Evolutionary conservation across 2,888 invertebrate species (phyloP), one percentile per base, ranked within the genome.

Genomic region (Apoda limacodes): DNA sequence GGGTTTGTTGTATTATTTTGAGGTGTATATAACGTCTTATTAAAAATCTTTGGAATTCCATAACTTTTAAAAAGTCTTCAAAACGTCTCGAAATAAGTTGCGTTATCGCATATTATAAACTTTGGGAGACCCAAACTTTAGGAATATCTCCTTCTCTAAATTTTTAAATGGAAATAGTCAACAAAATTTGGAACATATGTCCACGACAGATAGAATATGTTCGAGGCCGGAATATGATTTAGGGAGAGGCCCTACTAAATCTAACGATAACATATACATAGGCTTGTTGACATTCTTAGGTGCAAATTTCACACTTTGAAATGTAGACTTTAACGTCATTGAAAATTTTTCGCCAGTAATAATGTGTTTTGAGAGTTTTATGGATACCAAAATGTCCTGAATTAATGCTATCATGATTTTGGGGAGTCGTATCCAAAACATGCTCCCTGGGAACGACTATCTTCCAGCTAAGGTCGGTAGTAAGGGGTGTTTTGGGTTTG

Each of bases 271-370:
- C 4, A 22, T n/a, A 4, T 22, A 4, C 4, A 22, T 9, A 6
- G 22, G 22, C 10, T 4, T n/a, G 4, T 4, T 9, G 10, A 5
- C 5, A 9, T 22, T 4, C 22, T n/a, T 22, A 7, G 5, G 22
- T 22, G n/a, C 22, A 22, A 4, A 10, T 22, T 5, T 5, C 22
- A 22, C 22, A 22, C 9, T 4, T n/a, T n/a, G 4, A 9, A 7
- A 22, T n/a, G n/a, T 27, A 36, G 20, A 17, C 23, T 14, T 23
- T 23, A 12, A 29, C 23, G 12, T 29, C 29, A 9, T 23, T 22
- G 6, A 23, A 23, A 15, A 29, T 22, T 3, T 15, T 12, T 22
- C 14, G 17, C 28, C 22, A 22, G 10, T 27, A 20, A 31, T 19
- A 23, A 27, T 13, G 20, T 12, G 6, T 20, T 3, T 21, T 19